Percentiles rank a stretch among this genome's conserved stretches.
Evolutionary conservation across 2,888 invertebrate genomes (phyloP).

Genomic region (Parnassius glacialis): DNA sequence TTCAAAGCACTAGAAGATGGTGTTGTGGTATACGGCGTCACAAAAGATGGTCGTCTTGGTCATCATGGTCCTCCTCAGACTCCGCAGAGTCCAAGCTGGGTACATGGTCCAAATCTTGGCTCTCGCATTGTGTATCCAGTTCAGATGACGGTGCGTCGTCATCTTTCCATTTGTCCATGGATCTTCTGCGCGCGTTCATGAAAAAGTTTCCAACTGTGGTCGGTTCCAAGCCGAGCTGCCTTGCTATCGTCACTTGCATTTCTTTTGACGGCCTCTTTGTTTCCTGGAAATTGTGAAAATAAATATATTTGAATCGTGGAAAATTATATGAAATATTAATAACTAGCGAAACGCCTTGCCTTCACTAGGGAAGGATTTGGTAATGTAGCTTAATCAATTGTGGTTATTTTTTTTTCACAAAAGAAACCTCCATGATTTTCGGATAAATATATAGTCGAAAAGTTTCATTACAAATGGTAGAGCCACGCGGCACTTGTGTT

Average conservation of each 20-base stretch:
- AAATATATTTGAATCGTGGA: too few relatives aligned
- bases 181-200: constrained; percentile 99
- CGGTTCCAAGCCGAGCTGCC: constrained; percentile 97
- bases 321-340: too few relatives aligned
- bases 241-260: constrained; percentile 99
- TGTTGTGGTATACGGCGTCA: constrained; percentile 72
- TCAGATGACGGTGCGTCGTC: constrained; percentile 87
- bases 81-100: constrained; percentile 70
- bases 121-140: constrained; percentile 76
- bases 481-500: too few relatives aligned
- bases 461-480: too few relatives aligned
- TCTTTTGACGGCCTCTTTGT: constrained; percentile 99
- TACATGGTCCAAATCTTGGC: constrained; percentile 73
- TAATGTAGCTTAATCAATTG: too few relatives aligned
- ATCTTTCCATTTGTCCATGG: constrained; percentile 99
- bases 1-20: constrained; percentile 74
- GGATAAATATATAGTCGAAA: too few relatives aligned
- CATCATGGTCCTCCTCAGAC: constrained; percentile 72
- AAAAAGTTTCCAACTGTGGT: constrained; percentile 99
- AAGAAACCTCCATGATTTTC: too few relatives aligned
- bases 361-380: too few relatives aligned
- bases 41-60: constrained; percentile 76
- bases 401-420: too few relatives aligned
- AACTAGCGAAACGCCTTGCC: too few relatives aligned
- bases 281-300: constrained; percentile 84